These are phyloP conservation scores for Pao palembangensis DNA, from an alignment of 2,113 vertebrate species.

Conservation along the genomic window DNA sequence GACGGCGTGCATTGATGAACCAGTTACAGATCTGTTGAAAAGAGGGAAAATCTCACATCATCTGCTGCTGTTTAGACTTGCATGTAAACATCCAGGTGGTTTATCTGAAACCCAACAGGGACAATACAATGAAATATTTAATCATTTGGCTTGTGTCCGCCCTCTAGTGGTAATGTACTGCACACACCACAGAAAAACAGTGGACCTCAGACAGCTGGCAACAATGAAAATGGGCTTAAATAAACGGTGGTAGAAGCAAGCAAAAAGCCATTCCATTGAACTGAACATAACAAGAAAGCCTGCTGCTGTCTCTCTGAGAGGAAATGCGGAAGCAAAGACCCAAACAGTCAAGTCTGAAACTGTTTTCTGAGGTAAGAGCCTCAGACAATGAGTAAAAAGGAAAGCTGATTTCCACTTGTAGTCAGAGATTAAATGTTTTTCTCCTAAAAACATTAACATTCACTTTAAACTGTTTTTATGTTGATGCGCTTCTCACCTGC, in stretches of 20 bases:
- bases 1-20: conserved; percentile 94
- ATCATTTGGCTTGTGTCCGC: not conserved
- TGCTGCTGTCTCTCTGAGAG: conserved; percentile 12
- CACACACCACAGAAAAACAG: conserved; percentile 5
- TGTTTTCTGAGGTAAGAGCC: not conserved
- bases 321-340: conserved; percentile 16
- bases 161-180: conserved; percentile 55
- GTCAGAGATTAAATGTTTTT: too few species aligned
- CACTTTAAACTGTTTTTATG: too few species aligned
- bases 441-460: too few species aligned
- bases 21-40: conserved; percentile 90
- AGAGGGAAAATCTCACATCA: not conserved
- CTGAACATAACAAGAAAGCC: conserved; percentile 54
- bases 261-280: conserved; percentile 63
- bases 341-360: conserved; percentile 28
- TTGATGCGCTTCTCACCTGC: conserved; percentile 79
- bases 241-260: conserved; percentile 60
- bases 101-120: too few species aligned
- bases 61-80: too few species aligned
- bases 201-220: conserved; percentile 64
- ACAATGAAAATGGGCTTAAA: conserved; percentile 67
- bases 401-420: too few species aligned
- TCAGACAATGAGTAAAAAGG: not conserved
- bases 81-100: too few species aligned
- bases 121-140: too few species aligned